Evolutionary conservation across 2,113 vertebrate genomes (phyloP).

Genomic region (Aphelocoma coerulescens): DNA sequence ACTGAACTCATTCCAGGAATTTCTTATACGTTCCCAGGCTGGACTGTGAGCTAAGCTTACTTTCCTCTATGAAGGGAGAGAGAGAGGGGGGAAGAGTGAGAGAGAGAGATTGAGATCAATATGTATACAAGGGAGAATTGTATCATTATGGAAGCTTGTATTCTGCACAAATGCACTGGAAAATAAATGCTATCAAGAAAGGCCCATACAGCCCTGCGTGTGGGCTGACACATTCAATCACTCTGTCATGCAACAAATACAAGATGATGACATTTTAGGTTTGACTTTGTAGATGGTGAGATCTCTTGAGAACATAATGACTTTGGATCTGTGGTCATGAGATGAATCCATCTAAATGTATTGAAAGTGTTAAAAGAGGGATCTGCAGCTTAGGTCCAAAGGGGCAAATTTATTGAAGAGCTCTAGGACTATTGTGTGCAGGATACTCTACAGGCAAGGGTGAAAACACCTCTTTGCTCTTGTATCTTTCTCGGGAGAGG

Average conservation of each 20-base stretch:
- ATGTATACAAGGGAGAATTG: not conserved
- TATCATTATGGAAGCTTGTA: not conserved
- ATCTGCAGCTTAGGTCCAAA: not conserved
- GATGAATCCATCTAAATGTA: not conserved
- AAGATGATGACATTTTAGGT: not conserved
- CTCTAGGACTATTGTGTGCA: not conserved
- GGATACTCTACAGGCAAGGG: not conserved
- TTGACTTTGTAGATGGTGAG: not conserved
- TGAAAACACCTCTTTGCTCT: not conserved
- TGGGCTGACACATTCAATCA: not conserved
- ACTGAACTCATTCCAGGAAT: not conserved
- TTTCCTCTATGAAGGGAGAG: not conserved
- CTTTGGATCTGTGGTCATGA: not conserved
- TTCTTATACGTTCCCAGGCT: not conserved
- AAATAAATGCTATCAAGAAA: not conserved
- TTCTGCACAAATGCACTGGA: not conserved
- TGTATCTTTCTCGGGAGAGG: not conserved
- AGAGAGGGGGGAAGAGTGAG: not conserved
- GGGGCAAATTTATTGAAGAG: not conserved
- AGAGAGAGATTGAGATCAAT: not conserved
- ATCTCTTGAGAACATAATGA: not conserved
- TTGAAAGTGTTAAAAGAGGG: not conserved
- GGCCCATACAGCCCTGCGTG: not conserved
- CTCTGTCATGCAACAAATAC: not conserved
- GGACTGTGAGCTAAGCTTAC: not conserved